phyloP scores from a whole-genome alignment of 2,888 invertebrate species.

The Callosobruchus maculatus region DNA sequence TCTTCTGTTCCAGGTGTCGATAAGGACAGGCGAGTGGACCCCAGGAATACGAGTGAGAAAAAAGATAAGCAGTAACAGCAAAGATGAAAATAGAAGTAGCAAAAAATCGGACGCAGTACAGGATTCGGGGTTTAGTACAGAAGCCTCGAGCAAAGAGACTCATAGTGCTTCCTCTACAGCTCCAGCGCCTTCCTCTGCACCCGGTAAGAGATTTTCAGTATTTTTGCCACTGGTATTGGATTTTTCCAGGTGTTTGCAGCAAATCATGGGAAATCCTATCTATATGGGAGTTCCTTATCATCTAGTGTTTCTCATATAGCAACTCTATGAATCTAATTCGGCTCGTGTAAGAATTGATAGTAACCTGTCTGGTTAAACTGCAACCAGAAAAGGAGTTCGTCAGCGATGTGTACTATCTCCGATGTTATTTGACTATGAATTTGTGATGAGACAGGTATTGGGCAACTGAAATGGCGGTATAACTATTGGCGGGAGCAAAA shows the following conservation, averaged over 20 bases:
- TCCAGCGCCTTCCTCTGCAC: slow-evolving; percentile 48
- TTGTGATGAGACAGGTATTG: too few relatives aligned
- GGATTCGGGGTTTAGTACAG: slow-evolving; percentile 88
- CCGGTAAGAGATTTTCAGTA: slow-evolving; percentile 4
- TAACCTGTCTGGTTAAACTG: too few relatives aligned
- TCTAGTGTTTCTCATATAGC: too few relatives aligned
- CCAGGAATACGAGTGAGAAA: slow-evolving; percentile 73
- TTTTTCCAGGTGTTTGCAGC: neutral
- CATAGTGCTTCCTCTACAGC: slow-evolving; percentile 68
- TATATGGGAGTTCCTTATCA: too few relatives aligned
- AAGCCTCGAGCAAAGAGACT: slow-evolving; percentile 79
- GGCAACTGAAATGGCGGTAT: too few relatives aligned
- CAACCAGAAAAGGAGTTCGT: too few relatives aligned
- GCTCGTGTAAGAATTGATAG: too few relatives aligned
- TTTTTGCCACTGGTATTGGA: slow-evolving; percentile 15
- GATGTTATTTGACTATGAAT: too few relatives aligned
- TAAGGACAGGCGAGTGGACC: slow-evolving; percentile 65
- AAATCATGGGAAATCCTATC: too few relatives aligned
- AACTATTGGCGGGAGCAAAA: too few relatives aligned
- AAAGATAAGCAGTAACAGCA: slow-evolving; percentile 38
- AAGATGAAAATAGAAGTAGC: slow-evolving; percentile 36
- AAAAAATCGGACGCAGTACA: slow-evolving; percentile 61
- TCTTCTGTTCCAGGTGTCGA: slow-evolving; percentile 49
- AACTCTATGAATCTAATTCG: too few relatives aligned
- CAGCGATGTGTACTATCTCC: too few relatives aligned